phyloP scores from a whole-genome alignment of 2,797 vertebrate genomes.

The Phrynocephalus forsythii region DNA sequence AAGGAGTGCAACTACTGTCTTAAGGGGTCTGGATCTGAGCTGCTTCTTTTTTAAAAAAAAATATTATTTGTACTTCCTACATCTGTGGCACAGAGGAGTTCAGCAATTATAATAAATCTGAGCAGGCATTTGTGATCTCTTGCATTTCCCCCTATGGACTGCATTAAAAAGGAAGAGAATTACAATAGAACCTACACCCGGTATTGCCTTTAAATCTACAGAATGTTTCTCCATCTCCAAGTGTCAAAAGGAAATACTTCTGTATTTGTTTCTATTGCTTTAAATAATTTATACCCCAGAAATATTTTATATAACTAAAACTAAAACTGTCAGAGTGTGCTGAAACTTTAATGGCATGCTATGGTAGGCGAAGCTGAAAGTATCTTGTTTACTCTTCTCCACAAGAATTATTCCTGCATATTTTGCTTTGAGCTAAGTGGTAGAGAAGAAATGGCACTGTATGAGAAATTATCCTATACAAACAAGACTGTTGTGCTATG shows the following conservation, averaged over 20 bases:
- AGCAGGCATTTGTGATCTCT: conserved; percentile 48
- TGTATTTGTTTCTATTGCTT: conserved; percentile 65
- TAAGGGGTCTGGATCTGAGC: conserved; percentile 43
- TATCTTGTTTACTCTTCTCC: conserved; percentile 45
- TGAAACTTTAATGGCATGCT: conserved; percentile 64
- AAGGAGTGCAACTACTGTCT: conserved; percentile 37
- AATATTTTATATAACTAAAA: conserved; percentile 72
- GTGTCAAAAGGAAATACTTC: conserved; percentile 63
- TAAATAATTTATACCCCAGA: conserved; percentile 70
- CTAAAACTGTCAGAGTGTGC: conserved; percentile 57
- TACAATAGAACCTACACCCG: conserved; percentile 42
- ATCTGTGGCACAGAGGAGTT: conserved; percentile 48
- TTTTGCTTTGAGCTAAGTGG: conserved; percentile 45
- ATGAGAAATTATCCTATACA: neutral
- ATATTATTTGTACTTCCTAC: conserved; percentile 8
- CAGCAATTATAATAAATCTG: conserved; percentile 65
- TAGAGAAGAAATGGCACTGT: conserved; percentile 15
- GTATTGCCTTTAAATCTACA: conserved; percentile 56
- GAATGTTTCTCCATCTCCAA: conserved; percentile 55
- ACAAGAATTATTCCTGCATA: conserved; percentile 35
- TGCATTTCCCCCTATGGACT: conserved; percentile 56
- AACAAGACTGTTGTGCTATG: neutral
- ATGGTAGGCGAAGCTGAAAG: conserved; percentile 41
- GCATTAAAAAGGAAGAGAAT: conserved; percentile 62
- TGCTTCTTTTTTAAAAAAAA: conserved; percentile 28